These are phyloP conservation scores for Penaeus indicus DNA, from an alignment of 1,140 invertebrate genomes.

Conservation along the genomic window DNA sequence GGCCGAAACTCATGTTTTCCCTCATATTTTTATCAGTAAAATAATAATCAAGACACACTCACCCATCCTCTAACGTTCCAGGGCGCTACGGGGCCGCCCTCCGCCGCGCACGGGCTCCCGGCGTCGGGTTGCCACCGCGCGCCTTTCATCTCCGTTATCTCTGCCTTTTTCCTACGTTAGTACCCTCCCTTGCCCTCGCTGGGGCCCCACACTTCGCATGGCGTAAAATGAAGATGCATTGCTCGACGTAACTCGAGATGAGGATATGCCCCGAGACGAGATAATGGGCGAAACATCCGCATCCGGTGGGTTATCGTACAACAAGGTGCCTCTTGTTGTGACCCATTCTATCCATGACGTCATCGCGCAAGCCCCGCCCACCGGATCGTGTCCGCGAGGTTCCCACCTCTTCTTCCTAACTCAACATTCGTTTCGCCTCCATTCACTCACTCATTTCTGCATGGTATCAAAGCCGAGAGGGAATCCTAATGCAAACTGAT, in stretches of 20 bases:
- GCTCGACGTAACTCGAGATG: too few species aligned
- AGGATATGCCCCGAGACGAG: not conserved
- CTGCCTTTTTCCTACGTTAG: not conserved
- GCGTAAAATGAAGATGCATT: not conserved
- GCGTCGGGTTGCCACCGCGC: slow-evolving; percentile 16
- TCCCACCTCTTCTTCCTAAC: slow-evolving; percentile 44
- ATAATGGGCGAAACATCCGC: slow-evolving; percentile 2
- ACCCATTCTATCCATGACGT: slow-evolving; percentile 55
- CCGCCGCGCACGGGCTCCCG: slow-evolving; percentile 52
- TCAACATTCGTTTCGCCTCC: slow-evolving; percentile 49
- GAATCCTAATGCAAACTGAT: slow-evolving; percentile 37
- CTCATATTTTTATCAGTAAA: slow-evolving; percentile 66
- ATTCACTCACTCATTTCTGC: slow-evolving; percentile 56
- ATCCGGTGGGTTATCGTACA: slow-evolving; percentile 15
- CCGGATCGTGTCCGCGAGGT: slow-evolving; percentile 38
- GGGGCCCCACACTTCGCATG: not conserved
- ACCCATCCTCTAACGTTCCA: slow-evolving; percentile 66
- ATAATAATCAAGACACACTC: slow-evolving; percentile 66
- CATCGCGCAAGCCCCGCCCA: slow-evolving; percentile 47
- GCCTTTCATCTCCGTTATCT: not conserved
- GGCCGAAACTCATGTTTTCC: slow-evolving; percentile 64
- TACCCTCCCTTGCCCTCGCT: not conserved
- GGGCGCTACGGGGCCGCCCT: slow-evolving; percentile 59
- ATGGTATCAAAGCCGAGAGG: slow-evolving; percentile 44
- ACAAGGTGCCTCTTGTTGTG: slow-evolving; percentile 30